Conservation (phyloP, 2,797 vertebrate genomes). For the Eospalax fontanierii region DNA sequence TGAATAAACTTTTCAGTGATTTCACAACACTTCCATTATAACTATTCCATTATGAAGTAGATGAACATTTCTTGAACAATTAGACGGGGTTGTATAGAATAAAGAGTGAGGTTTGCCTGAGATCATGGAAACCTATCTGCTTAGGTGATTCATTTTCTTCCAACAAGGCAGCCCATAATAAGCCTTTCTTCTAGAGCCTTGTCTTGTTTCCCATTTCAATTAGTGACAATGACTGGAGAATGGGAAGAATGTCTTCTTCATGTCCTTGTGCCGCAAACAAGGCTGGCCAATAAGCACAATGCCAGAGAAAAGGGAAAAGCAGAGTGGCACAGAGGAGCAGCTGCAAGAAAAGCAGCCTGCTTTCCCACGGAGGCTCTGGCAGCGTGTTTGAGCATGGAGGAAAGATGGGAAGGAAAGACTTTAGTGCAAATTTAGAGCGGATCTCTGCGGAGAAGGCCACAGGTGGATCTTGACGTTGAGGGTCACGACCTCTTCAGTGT, state of each 20-base stretch:
- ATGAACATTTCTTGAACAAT: slow-evolving; percentile 93
- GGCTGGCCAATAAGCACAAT: slow-evolving; percentile 85
- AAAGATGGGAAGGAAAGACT: background rate
- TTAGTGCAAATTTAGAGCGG: background rate
- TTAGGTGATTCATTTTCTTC: slow-evolving; percentile 92
- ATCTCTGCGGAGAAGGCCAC: background rate
- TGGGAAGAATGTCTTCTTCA: slow-evolving; percentile 89
- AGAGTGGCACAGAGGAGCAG: background rate
- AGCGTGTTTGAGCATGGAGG: background rate
- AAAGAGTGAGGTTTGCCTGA: slow-evolving; percentile 90
- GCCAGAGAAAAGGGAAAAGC: background rate
- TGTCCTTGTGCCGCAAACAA: slow-evolving; percentile 90
- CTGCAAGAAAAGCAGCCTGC: slow-evolving; percentile 55
- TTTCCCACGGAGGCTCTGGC: background rate
- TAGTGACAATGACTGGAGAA: slow-evolving; percentile 88
- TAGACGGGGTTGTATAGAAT: slow-evolving; percentile 88
- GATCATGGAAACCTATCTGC: slow-evolving; percentile 92
- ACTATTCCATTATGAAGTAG: slow-evolving; percentile 91
- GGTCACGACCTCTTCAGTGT: background rate
- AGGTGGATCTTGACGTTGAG: background rate
- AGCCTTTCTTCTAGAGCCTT: slow-evolving; percentile 91
- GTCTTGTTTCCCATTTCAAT: slow-evolving; percentile 91
- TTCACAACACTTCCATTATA: slow-evolving; percentile 91
- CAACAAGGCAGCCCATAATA: slow-evolving; percentile 91
- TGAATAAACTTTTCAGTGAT: slow-evolving; percentile 92